phyloP scores from a whole-genome alignment of 2,888 invertebrate species.

The Alviniconcha strummeri region DNA sequence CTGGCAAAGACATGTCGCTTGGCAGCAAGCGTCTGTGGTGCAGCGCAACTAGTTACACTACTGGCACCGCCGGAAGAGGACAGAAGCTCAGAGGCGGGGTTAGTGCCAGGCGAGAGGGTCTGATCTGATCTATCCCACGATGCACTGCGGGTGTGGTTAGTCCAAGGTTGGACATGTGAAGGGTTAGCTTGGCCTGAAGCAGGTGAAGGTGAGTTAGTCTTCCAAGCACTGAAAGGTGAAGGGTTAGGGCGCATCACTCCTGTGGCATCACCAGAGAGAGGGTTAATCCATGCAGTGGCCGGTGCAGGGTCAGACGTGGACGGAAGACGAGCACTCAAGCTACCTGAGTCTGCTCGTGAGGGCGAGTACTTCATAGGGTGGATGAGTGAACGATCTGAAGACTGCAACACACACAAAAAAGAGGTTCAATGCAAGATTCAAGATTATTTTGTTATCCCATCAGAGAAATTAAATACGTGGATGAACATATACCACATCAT shows the following conservation, averaged over 20 bases:
- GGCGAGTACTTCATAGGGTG: slow-evolving; percentile 29
- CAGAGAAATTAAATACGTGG: no score
- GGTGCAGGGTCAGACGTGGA: slow-evolving; percentile 4
- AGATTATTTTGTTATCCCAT: no score
- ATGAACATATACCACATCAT: no score
- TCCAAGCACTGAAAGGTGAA: slow-evolving; percentile 22
- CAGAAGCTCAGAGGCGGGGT: neutral
- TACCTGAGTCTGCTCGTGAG: slow-evolving; percentile 31
- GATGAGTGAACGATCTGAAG: neutral
- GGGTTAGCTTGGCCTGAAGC: neutral
- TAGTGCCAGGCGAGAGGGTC: neutral
- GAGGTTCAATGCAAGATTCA: no score
- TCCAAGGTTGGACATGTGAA: neutral
- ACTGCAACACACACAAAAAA: neutral
- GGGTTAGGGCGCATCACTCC: slow-evolving; percentile 2
- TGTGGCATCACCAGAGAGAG: slow-evolving; percentile 11
- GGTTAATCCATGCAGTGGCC: slow-evolving; percentile 31
- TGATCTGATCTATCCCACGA: neutral
- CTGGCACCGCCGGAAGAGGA: slow-evolving; percentile 1
- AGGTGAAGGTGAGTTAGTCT: slow-evolving; percentile 15
- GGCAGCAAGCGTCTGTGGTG: neutral
- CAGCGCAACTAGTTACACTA: slow-evolving; percentile 6
- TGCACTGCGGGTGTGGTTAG: neutral
- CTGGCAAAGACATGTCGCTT: slow-evolving; percentile 1
- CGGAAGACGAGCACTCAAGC: slow-evolving; percentile 17